Conservation (phyloP, 2,888 invertebrate species). For the Danaus chrysippus region DNA sequence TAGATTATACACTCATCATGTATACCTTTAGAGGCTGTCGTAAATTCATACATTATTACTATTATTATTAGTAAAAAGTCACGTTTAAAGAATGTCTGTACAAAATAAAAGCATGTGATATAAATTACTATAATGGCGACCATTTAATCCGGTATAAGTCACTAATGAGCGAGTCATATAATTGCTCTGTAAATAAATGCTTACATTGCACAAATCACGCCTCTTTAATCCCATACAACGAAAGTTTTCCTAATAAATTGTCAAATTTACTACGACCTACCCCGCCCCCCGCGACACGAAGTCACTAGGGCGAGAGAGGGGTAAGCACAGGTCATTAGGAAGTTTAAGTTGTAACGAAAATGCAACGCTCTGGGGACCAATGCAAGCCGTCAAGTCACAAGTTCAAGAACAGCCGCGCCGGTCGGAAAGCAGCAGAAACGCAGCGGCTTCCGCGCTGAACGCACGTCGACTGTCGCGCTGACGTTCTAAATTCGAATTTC, state of each 20-base stretch:
- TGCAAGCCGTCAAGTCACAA: slow-evolving; percentile 62
- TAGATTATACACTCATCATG: too few relatives aligned
- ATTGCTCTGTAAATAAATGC: slow-evolving; percentile 35
- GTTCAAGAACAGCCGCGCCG: slow-evolving; percentile 65
- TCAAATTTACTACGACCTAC: slow-evolving; percentile 19
- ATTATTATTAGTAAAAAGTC: slow-evolving; percentile 14
- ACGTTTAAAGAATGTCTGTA: slow-evolving; percentile 17
- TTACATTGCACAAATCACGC: slow-evolving; percentile 20
- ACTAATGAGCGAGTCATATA: slow-evolving; percentile 34
- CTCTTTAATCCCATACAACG: slow-evolving; percentile 27
- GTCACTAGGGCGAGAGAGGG: slow-evolving; percentile 22
- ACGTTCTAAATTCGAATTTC: slow-evolving; percentile 37
- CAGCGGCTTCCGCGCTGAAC: slow-evolving; percentile 54
- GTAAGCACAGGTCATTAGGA: slow-evolving; percentile 14
- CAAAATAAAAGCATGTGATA: not conserved
- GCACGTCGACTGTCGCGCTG: slow-evolving; percentile 40
- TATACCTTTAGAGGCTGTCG: too few relatives aligned
- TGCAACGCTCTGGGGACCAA: slow-evolving; percentile 59
- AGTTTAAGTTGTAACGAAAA: slow-evolving; percentile 42
- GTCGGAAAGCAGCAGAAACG: slow-evolving; percentile 52
- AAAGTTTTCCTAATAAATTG: slow-evolving; percentile 27
- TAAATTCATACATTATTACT: too few relatives aligned
- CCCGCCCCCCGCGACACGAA: slow-evolving; percentile 20
- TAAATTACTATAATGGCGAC: slow-evolving; percentile 14
- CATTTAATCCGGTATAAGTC: slow-evolving; percentile 24